Evolutionary conservation across 2,888 invertebrate species (phyloP), one percentile per base, ranked within the genome.

Genomic region (Atrina japonica): DNA sequence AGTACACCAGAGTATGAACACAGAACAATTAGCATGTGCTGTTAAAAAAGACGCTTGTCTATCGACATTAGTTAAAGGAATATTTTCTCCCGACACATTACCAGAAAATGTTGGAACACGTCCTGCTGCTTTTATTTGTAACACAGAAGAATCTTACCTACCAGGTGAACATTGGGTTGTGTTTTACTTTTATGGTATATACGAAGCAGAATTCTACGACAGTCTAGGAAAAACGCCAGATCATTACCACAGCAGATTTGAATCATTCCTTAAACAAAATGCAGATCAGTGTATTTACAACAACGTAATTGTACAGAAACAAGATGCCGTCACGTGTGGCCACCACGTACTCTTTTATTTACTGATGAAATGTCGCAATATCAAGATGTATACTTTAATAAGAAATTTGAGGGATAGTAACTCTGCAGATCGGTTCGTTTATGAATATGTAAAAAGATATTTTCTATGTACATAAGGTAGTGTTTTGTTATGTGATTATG

Each of bases 131-230:
- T 60, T 35, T 43, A 61, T 70, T 1, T 35, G 53, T n/a, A 70
- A 66, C 55, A 70, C 59, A 7, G 65, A 70, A 47, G 41, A 53
- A 21, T 45, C 58, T 21, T 41, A n/a, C 18, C n/a, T 60, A 11
- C 55, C 60, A 21, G 70, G 70, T 45, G 55, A 49, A 11, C 70
- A 70, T 21, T 66, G 70, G 66, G 58, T 70, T 3, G 60, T 53
- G 5, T 43, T 70, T 1, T 58, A 45, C 52, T 60, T 65, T 5
- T 27, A 58, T 18, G 47, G 49, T n/a, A 25, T 21, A n/a, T 14
- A 16, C 30, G 21, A 55, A 3, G 45, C 53, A 3, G 70, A 70
- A 30, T 70, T 47, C 55, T 53, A 50, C 29, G 65, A 65, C 53
- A 70, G 66, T 58, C 49, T 66, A 0, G 66, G 65, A 25, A 65